Evolutionary conservation across 2,113 vertebrate species (phyloP), one percentile per base, ranked within the genome.

Genomic region (Falco punctatus): DNA sequence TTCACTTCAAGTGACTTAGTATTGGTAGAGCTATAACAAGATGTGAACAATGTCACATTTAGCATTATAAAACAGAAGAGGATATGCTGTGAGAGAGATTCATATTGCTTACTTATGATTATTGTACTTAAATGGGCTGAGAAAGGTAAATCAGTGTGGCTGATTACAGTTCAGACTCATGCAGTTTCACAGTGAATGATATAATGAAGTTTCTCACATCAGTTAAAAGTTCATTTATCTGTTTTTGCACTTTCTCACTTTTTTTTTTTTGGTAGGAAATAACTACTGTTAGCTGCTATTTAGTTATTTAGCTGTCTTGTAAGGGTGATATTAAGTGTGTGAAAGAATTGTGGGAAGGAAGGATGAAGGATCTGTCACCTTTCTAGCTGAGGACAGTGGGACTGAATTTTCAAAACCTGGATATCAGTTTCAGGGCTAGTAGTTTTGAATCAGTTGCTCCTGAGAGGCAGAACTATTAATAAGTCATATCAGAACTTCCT

Each of bases 121-220:
- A 75, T 80, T 74, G 54, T 92, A 49, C 51, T 94, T 62, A 88
- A 92, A 64, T 92, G 35, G 19, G 94, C 65, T 90, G 69, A 62
- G 70, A 92, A 87, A 55, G 24, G 10, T 86, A 81, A 89, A 58
- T 70, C 26, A 49, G 3, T 67, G 24, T 92, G 22, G 84, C 26
- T 74, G 42, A 74, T 86, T 81, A 61, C 20, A 27, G 44, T 51
- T 94, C 28, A 74, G 78, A 84, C 33, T 92, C 38, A 20, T 33
- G 23, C 10, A 70, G 24, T 92, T 97, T 93, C 65, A 67, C n/a
- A 54, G 13, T 30, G 85, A 87, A 42, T 40, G 23, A 27, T 91
- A 81, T 61, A 87, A 21, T 77, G 48, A 71, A 27, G 13, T 61
- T 62, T 87, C 70, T 96, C 91, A 35, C 12, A 17, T 88, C n/a